Conservation (phyloP, 2,797 vertebrate genomes). For the Rhodeus uyekii region DNA sequence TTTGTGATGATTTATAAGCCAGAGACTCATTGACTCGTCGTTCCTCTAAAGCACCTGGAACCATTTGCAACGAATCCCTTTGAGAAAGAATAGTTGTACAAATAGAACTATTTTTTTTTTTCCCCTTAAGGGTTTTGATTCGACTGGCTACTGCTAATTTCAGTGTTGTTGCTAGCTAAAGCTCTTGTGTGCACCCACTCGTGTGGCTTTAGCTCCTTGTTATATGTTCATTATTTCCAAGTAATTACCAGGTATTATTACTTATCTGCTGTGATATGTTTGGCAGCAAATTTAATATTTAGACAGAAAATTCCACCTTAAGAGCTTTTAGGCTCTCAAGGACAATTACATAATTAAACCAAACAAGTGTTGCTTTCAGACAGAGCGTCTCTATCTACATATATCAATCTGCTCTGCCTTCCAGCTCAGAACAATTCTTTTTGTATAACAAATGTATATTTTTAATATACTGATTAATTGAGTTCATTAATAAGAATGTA, state of each 20-base stretch:
- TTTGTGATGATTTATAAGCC: neutral
- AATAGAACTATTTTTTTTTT: neutral
- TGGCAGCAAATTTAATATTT: slow-evolving; percentile 10
- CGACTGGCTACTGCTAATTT: slow-evolving; percentile 1
- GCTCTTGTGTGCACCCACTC: neutral
- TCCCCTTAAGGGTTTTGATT: neutral
- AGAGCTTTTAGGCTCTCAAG: slow-evolving; percentile 15
- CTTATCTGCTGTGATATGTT: neutral
- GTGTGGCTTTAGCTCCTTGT: slow-evolving; percentile 2
- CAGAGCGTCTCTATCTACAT: neutral
- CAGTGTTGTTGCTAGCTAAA: neutral
- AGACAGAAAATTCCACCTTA: neutral
- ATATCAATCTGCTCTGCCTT: neutral
- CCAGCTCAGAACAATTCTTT: neutral
- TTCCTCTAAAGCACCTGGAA: neutral
- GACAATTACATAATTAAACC: slow-evolving; percentile 32
- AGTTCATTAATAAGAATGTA: too few species aligned
- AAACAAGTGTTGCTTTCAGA: neutral
- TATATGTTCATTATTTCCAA: slow-evolving; percentile 1
- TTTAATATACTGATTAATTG: too few species aligned
- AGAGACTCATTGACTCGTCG: neutral
- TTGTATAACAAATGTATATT: too few species aligned
- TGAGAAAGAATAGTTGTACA: neutral
- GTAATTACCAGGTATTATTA: slow-evolving; percentile 13
- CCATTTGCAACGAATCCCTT: neutral